Evolutionary conservation across 2,888 invertebrate genomes (phyloP).

Genomic region (Lepidochrysops patricia): DNA sequence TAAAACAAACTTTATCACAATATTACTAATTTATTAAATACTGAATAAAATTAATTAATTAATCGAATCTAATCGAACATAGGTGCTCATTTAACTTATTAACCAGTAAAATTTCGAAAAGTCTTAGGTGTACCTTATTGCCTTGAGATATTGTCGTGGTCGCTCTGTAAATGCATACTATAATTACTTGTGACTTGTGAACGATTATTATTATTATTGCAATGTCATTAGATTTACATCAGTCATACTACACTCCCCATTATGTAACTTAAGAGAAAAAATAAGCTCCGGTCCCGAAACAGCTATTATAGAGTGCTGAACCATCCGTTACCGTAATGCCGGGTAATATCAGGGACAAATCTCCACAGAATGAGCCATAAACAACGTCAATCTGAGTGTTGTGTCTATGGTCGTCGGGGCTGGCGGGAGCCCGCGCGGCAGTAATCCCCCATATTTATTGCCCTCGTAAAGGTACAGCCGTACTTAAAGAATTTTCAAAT

Average conservation of each 20-base stretch:
- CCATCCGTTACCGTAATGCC: conserved; percentile 30
- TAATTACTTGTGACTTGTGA: too few species aligned
- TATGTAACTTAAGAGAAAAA: neutral
- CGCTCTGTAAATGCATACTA: too few species aligned
- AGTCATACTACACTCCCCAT: neutral
- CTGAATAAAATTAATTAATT: too few species aligned
- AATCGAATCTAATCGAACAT: too few species aligned
- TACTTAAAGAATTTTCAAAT: neutral
- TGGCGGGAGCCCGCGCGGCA: neutral
- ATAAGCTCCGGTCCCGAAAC: neutral
- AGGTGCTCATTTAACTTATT: too few species aligned
- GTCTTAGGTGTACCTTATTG: too few species aligned
- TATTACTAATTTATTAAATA: too few species aligned
- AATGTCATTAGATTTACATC: too few species aligned
- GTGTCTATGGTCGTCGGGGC: neutral
- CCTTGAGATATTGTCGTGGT: too few species aligned
- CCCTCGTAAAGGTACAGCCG: neutral
- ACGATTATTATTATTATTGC: too few species aligned
- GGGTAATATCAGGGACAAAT: conserved; percentile 26
- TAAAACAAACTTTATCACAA: too few species aligned
- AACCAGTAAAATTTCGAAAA: too few species aligned
- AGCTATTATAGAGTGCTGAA: neutral
- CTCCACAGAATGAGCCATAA: conserved; percentile 31
- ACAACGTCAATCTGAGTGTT: conserved; percentile 26
- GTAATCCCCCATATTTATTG: neutral